phyloP scores from a whole-genome alignment of 2,888 invertebrate genomes.

The Horisme vitalbata region DNA sequence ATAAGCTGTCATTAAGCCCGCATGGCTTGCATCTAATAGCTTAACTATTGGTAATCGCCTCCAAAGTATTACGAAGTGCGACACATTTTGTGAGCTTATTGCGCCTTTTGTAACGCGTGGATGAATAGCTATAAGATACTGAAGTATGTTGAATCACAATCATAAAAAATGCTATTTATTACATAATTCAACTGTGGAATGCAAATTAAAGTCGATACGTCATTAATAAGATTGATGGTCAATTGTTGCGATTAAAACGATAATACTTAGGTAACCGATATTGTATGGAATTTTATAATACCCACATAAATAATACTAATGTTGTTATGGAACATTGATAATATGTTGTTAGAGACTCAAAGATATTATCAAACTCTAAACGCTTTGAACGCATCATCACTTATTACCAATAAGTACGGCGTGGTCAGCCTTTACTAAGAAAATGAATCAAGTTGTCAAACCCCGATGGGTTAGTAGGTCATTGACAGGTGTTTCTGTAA shows the following conservation, averaged over 20 bases:
- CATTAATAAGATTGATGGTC: conserved; percentile 28
- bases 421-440: conserved; percentile 12
- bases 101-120: conserved; percentile 39
- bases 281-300: conserved; percentile 5
- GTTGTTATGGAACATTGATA: not conserved
- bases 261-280: conserved; percentile 18
- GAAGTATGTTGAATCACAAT: conserved; percentile 32
- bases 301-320: not conserved
- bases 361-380: conserved; percentile 4
- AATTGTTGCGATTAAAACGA: conserved; percentile 24
- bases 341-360: too few relatives aligned
- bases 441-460: conserved; percentile 30
- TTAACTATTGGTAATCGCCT: conserved; percentile 48
- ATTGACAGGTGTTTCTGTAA: conserved; percentile 29
- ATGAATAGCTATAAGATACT: conserved; percentile 36
- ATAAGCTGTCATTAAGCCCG: conserved; percentile 53
- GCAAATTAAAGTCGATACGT: conserved; percentile 33
- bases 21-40: conserved; percentile 54
- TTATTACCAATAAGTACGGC: conserved; percentile 1
- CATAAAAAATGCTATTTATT: conserved; percentile 32
- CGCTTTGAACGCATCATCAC: not conserved
- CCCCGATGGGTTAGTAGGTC: conserved; percentile 24
- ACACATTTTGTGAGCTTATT: conserved; percentile 38
- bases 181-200: conserved; percentile 34
- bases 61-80: conserved; percentile 26